These are phyloP conservation scores for Boleophthalmus pectinirostris DNA, from an alignment of 2,113 vertebrate genomes.

Conservation along the genomic window DNA sequence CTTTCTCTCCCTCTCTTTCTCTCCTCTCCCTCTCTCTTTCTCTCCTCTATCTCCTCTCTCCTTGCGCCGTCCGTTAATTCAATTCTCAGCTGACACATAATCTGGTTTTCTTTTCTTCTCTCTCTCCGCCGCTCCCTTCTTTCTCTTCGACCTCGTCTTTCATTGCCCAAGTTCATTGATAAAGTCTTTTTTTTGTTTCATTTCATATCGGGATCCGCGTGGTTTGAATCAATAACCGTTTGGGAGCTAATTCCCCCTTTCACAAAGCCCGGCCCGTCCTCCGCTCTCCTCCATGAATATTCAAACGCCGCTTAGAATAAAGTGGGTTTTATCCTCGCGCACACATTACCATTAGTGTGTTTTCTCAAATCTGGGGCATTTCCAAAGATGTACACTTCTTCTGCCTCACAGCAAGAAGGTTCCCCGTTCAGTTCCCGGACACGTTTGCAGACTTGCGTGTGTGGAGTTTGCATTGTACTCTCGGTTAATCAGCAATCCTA, in stretches of 20 bases:
- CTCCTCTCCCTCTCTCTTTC: slow-evolving; percentile 51
- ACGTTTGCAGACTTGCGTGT: too few relatives aligned
- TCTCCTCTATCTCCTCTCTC: slow-evolving; percentile 43
- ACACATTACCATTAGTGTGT: slow-evolving; percentile 26
- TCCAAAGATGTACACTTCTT: slow-evolving; percentile 5
- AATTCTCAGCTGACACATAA: slow-evolving; percentile 64
- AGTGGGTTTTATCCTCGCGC: slow-evolving; percentile 60
- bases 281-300: slow-evolving; percentile 56
- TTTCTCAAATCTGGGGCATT: slow-evolving; percentile 35
- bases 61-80: slow-evolving; percentile 59
- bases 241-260: slow-evolving; percentile 62
- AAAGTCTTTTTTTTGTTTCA: slow-evolving; percentile 52
- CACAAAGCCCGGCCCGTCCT: slow-evolving; percentile 62
- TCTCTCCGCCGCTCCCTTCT: slow-evolving; percentile 20
- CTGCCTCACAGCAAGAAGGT: neutral
- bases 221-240: slow-evolving; percentile 70
- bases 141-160: slow-evolving; percentile 40
- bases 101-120: slow-evolving; percentile 47
- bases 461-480: too few relatives aligned
- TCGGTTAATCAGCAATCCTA: too few relatives aligned
- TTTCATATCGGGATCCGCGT: slow-evolving; percentile 65
- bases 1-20: neutral
- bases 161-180: slow-evolving; percentile 65
- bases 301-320: slow-evolving; percentile 62
- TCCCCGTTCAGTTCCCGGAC: neutral